Percentiles rank a stretch among this genome's conserved stretches.
Evolutionary conservation across 2,797 vertebrate species (phyloP).

Genomic region (Pipistrellus pipistrellus): DNA sequence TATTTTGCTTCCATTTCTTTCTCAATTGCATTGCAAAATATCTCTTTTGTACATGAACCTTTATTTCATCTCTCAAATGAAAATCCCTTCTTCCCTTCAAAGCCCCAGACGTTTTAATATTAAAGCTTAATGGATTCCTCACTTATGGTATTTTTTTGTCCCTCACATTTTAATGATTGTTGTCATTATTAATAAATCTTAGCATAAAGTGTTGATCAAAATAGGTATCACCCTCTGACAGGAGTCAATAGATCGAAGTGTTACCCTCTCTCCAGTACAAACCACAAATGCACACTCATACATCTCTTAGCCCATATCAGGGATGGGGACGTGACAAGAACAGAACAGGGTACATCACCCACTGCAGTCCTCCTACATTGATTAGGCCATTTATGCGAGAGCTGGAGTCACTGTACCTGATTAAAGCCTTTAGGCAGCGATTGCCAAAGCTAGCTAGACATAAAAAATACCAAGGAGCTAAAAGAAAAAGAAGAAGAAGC

Average conservation of each 20-base stretch:
- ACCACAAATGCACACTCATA: neutral
- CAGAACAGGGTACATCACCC: accelerated
- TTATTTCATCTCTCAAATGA: neutral
- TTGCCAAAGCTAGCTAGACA: neutral
- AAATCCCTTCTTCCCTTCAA: neutral
- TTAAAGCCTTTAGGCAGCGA: neutral
- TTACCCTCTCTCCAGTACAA: neutral
- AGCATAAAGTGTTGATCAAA: neutral
- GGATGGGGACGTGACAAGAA: accelerated
- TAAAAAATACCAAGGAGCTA: neutral
- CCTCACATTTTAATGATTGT: neutral
- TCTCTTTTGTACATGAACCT: neutral
- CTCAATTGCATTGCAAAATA: neutral
- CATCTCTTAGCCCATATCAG: neutral
- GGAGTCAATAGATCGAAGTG: neutral
- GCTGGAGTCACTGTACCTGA: neutral
- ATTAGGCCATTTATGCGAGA: neutral
- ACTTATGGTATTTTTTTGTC: neutral
- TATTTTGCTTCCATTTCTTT: neutral
- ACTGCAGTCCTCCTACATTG: neutral
- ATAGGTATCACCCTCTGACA: neutral
- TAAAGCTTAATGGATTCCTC: neutral
- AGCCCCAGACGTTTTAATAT: neutral
- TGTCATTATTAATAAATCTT: neutral
- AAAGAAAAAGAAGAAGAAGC: neutral